Evolutionary conservation across 2,888 invertebrate genomes (phyloP).

Genomic region (Acleris emargana): DNA sequence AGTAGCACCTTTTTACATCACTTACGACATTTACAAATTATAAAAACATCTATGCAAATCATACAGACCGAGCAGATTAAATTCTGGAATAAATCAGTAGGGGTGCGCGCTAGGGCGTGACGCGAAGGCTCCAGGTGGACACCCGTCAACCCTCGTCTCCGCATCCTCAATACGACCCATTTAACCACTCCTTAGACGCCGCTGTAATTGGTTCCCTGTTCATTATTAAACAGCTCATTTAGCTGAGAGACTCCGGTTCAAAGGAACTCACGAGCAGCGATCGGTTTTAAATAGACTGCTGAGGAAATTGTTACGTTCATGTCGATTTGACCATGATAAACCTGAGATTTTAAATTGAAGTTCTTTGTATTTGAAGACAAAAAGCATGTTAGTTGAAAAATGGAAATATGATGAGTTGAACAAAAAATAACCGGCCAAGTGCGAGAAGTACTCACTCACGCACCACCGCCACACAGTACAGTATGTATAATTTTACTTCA

Average conservation of each 20-base stretch:
- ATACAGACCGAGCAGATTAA: conserved; percentile 30
- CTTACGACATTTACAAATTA: conserved; percentile 3
- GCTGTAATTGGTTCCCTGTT: conserved; percentile 41
- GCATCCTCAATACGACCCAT: conserved; percentile 42
- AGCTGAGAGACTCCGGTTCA: conserved; percentile 22
- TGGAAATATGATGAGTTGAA: too few relatives aligned
- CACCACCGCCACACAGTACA: too few relatives aligned
- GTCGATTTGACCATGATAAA: not conserved
- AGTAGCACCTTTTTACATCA: not conserved
- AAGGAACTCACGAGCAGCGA: conserved; percentile 14
- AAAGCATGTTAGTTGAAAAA: too few relatives aligned
- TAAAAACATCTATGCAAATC: conserved; percentile 18
- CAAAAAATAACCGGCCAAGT: too few relatives aligned
- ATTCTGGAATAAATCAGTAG: conserved; percentile 36
- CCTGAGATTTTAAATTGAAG: too few relatives aligned
- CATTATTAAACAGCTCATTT: conserved; percentile 41
- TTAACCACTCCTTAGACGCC: conserved; percentile 42
- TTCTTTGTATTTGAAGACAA: too few relatives aligned
- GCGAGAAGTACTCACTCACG: too few relatives aligned
- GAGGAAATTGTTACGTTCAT: not conserved
- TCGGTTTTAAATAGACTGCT: conserved; percentile 20
- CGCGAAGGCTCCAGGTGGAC: conserved; percentile 56
- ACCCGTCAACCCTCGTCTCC: conserved; percentile 65
- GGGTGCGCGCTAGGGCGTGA: conserved; percentile 45
- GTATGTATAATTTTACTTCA: too few relatives aligned